Conservation (phyloP, 2,888 invertebrate species). For the Polyommatus iphigenia region DNA sequence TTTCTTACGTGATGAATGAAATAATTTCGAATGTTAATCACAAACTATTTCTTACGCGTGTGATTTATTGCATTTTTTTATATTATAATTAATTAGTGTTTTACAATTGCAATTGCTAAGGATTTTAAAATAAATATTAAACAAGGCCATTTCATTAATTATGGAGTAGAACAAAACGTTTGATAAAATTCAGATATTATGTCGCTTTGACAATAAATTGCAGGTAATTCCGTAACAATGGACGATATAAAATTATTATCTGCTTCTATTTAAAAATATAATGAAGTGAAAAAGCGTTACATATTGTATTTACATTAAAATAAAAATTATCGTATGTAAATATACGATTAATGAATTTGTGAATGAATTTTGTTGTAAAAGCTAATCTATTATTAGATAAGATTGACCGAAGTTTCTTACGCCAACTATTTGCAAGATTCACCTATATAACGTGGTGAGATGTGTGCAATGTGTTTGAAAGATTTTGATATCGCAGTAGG, state of each 20-base stretch:
- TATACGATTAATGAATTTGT: neutral
- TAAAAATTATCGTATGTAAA: neutral
- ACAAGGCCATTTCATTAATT: neutral
- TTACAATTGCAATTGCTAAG: slow-evolving; percentile 1
- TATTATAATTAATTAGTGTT: slow-evolving; percentile 1
- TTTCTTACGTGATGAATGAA: slow-evolving; percentile 18
- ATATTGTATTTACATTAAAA: neutral
- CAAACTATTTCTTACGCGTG: slow-evolving; percentile 8
- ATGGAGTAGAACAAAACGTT: neutral
- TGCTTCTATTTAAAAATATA: neutral
- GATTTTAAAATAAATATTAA: slow-evolving; percentile 11
- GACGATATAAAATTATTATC: neutral
- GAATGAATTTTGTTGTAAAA: neutral
- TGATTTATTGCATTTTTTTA: slow-evolving; percentile 6
- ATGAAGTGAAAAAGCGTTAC: neutral
- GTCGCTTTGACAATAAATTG: neutral
- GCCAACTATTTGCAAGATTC: neutral
- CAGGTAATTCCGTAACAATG: neutral
- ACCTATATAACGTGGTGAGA: neutral
- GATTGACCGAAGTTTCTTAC: neutral
- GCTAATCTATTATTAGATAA: too few species aligned
- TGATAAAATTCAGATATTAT: neutral
- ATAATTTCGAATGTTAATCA: slow-evolving; percentile 17
- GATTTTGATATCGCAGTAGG: neutral
- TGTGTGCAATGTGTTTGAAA: neutral